A percentile compares a stretch with the other conserved stretches of the same genome.
Conservation (phyloP, 2,113 vertebrate genomes). For the Plecturocebus donacophilus region DNA sequence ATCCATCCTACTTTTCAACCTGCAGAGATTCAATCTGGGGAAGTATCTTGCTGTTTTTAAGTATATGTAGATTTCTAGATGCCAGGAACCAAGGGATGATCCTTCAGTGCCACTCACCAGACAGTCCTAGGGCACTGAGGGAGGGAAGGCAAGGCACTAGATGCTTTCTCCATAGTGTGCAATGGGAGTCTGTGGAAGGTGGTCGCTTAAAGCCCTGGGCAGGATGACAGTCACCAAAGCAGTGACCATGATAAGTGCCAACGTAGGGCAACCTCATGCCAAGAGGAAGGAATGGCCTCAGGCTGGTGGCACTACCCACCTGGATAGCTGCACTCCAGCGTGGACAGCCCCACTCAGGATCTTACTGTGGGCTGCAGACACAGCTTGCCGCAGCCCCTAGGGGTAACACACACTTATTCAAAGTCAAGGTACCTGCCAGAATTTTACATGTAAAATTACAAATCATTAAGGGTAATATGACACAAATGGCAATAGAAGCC, state of each 20-base stretch:
- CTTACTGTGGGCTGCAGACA: constrained; percentile 41
- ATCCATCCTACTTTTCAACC: not conserved
- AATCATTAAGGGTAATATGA: constrained; percentile 73
- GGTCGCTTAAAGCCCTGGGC: constrained; percentile 29
- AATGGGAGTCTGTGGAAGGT: not conserved
- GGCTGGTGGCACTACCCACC: not conserved
- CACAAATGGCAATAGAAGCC: constrained; percentile 75
- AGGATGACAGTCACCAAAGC: constrained; percentile 29
- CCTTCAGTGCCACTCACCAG: not conserved
- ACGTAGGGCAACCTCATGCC: not conserved
- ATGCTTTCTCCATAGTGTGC: not conserved
- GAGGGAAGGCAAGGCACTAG: not conserved
- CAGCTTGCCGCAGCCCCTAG: not conserved
- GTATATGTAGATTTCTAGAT: not conserved
- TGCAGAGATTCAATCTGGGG: not conserved
- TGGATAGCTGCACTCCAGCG: not conserved
- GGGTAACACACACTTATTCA: constrained; percentile 70
- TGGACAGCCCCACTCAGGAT: constrained; percentile 2
- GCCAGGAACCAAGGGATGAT: not conserved
- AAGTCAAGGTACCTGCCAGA: constrained; percentile 78
- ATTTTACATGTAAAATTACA: constrained; percentile 77
- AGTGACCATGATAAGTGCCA: not conserved
- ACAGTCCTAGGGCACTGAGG: not conserved
- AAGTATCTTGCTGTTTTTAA: not conserved
- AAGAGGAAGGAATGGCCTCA: not conserved